Base-by-base conservation (phyloP, 2,113 vertebrate genomes). In the Marmota monax region DNA sequence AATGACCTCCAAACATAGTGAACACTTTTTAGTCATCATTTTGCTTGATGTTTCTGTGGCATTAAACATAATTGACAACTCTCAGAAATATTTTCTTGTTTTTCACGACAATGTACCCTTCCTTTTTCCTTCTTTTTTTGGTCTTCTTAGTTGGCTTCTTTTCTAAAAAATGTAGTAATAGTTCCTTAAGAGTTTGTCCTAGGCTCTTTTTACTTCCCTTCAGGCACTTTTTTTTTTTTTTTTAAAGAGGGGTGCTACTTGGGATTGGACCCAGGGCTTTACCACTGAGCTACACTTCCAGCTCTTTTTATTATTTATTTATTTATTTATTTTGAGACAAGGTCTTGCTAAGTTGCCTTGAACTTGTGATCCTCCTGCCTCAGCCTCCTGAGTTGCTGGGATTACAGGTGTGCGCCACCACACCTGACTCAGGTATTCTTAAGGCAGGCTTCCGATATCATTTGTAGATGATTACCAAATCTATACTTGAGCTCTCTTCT, bases 141-240 rank as follows among this genome's bases (percentile, higher is more conserved):
- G 2, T 86, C 42, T 84, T 61, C 20, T 88, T 82, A 79, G n/a
- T n/a, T 88, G 48, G 12, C 32, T 92, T 56, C 29, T 69, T 94
- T 83, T 37, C 51, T 76, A 65, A 29, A 77, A 58, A 87, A 48
- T 58, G 73, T 58, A 80, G 56, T 51, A 39, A 5, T 51, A 39
- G 7, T 85, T 95, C 56, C 51, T 85, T 80, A 92, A 83, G 34
- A 6, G 23, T 92, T 65, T 82, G 48, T 96, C 8, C 27, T 87
- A 72, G 32, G 1, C 14, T 77, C 32, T 77, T 61, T 80, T 51
- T 2, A 18, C 8, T 22, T 77, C 20, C 20, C 25, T 34, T 61
- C 45, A 51, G 32, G 51, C 1, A 78, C 6, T 34, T 16, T 77
- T 22, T 63, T 63, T 63, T 61, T 58, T 61, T 61, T 61, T 61